These are phyloP conservation scores for Geodia barretti DNA, from an alignment of 37 sponge, comb jelly and placozoan genomes.

Conservation along the genomic window DNA sequence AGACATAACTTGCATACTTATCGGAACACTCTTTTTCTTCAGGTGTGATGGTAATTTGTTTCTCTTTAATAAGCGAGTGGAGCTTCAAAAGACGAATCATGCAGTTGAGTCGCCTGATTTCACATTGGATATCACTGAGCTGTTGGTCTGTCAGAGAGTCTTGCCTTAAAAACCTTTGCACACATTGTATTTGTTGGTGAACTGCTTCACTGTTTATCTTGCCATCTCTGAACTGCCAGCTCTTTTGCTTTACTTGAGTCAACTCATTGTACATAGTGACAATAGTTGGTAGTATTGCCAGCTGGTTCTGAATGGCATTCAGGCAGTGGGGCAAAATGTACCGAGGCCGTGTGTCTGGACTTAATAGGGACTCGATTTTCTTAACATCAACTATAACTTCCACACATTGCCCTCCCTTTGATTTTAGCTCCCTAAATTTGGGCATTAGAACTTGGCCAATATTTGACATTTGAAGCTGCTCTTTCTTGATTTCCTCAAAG, in stretches of 20 bases:
- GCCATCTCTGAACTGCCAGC: background rate
- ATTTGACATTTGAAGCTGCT: slow-evolving; percentile 5
- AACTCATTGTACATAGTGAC: background rate
- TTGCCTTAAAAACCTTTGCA: slow-evolving; percentile 33
- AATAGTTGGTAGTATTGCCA: slow-evolving; percentile 31
- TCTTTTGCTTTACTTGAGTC: background rate
- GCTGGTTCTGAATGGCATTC: slow-evolving; percentile 33
- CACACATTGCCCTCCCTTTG: background rate
- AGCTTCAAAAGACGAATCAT: slow-evolving; percentile 18
- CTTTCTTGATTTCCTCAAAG: slow-evolving; percentile 68
- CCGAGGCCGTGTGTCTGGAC: background rate
- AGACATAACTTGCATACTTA: background rate
- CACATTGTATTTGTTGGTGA: background rate
- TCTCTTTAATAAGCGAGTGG: background rate
- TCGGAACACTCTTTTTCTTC: background rate
- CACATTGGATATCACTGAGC: slow-evolving; percentile 41
- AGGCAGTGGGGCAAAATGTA: slow-evolving; percentile 16
- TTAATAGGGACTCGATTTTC: background rate
- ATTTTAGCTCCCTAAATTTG: background rate
- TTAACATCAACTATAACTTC: background rate
- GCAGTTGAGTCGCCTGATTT: slow-evolving; percentile 43
- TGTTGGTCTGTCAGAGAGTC: slow-evolving; percentile 52
- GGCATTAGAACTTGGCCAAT: background rate
- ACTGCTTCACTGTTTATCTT: background rate
- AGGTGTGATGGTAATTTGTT: background rate